Evolutionary conservation across 2,113 vertebrate genomes (phyloP).

Genomic region (Mesembrinibis cayennensis): DNA sequence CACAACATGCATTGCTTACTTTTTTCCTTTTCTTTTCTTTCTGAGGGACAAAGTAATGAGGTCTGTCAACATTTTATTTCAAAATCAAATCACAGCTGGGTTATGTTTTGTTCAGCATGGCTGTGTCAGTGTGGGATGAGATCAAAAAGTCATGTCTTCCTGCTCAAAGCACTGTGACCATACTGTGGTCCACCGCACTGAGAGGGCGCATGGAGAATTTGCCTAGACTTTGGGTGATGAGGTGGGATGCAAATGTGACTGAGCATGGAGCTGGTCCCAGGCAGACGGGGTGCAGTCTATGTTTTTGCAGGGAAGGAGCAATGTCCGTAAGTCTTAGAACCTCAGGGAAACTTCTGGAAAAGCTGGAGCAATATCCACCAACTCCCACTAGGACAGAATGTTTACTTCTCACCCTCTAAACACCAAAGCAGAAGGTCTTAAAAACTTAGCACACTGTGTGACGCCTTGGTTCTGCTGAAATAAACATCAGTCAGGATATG

Average conservation of each 20-base stretch:
- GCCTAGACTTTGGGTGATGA: neutral
- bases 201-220: neutral
- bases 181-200: neutral
- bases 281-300: rapidly evolving
- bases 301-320: neutral
- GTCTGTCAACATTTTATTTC: neutral
- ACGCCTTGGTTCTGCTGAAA: neutral
- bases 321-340: neutral
- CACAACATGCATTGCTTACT: neutral
- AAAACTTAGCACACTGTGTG: neutral
- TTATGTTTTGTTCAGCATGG: neutral
- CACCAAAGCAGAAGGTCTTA: neutral
- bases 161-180: neutral
- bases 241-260: neutral
- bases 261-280: neutral
- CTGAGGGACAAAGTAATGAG: neutral
- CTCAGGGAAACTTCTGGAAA: neutral
- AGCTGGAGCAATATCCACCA: neutral
- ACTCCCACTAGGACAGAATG: neutral
- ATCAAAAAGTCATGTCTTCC: neutral
- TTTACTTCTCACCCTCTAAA: neutral
- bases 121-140: neutral
- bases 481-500: neutral
- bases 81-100: neutral
- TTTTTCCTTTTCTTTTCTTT: neutral